Conservation (phyloP, 2,797 vertebrate species). For the Pagetopsis macropterus region DNA sequence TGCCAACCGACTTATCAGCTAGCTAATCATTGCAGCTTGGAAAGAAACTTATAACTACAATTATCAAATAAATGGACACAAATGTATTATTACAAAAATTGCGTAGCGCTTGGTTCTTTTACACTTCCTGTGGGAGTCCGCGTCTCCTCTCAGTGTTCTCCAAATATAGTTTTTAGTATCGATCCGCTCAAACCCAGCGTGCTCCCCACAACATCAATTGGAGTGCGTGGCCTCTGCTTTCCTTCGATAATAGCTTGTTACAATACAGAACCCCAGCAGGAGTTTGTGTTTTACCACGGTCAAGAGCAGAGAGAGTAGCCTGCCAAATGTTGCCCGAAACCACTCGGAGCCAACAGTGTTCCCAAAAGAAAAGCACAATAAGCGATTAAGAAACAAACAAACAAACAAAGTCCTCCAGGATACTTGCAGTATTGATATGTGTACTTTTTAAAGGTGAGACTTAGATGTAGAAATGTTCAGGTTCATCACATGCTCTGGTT, state of each 20-base stretch:
- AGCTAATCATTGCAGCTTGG: too few relatives aligned
- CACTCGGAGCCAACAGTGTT: background rate
- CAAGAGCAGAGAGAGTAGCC: constrained; percentile 8
- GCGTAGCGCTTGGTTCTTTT: too few relatives aligned
- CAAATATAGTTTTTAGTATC: constrained; percentile 40
- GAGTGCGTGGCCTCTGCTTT: constrained; percentile 21
- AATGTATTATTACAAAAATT: too few relatives aligned
- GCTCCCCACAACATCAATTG: constrained; percentile 36
- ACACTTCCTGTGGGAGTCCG: constrained; percentile 28
- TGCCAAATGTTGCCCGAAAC: background rate
- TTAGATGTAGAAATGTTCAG: constrained; percentile 1
- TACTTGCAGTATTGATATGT: background rate
- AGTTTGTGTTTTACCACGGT: constrained; percentile 11
- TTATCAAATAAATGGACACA: too few relatives aligned
- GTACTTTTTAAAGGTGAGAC: constrained; percentile 13
- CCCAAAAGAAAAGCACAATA: background rate
- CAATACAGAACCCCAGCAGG: constrained; percentile 10
- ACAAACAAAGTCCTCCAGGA: background rate
- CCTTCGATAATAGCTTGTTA: constrained; percentile 31
- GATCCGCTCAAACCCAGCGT: constrained; percentile 24
- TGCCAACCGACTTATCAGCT: too few relatives aligned
- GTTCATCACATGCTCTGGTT: background rate
- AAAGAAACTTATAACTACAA: too few relatives aligned
- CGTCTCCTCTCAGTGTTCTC: constrained; percentile 16
- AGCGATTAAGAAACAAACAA: background rate